Conservation (phyloP, 2,797 vertebrate species). For the Choloepus didactylus region DNA sequence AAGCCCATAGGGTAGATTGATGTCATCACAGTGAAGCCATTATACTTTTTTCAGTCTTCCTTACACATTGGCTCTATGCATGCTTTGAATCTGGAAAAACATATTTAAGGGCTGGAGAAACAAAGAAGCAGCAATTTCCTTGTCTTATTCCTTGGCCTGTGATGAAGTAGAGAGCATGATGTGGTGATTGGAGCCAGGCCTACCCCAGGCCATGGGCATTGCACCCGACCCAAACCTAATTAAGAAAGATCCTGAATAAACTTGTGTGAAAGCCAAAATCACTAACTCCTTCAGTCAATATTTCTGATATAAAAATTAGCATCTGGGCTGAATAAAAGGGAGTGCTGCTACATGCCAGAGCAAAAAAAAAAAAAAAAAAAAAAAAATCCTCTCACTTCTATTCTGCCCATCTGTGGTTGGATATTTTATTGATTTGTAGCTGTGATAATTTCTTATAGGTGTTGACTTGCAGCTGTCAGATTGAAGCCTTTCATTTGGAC, state of each 20-base stretch:
- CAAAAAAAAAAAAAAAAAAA: too few relatives aligned
- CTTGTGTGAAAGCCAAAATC: constrained; percentile 75
- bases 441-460: constrained; percentile 82
- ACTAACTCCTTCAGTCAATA: constrained; percentile 79
- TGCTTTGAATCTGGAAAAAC: constrained; percentile 72
- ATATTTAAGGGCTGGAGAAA: constrained; percentile 68
- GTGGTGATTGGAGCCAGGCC: constrained; percentile 79
- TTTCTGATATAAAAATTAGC: constrained; percentile 83
- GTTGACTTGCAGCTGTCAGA: constrained; percentile 82
- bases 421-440: constrained; percentile 77
- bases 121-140: constrained; percentile 76
- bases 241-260: constrained; percentile 82
- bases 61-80: constrained; percentile 71
- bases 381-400: constrained; percentile 43
- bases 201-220: constrained; percentile 70
- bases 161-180: constrained; percentile 74
- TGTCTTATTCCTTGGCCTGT: constrained; percentile 74
- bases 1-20: constrained; percentile 13
- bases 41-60: constrained; percentile 63
- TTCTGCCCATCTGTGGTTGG: constrained; percentile 78
- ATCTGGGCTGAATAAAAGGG: constrained; percentile 82
- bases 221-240: constrained; percentile 77
- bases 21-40: constrained; percentile 52
- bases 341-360: constrained; percentile 79
- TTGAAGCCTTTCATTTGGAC: constrained; percentile 82